A percentile compares a stretch with the other conserved stretches of the same genome.
These are phyloP conservation scores for Cephus sareptanus DNA, from an alignment of 2,888 invertebrate genomes.

Conservation along the genomic window DNA sequence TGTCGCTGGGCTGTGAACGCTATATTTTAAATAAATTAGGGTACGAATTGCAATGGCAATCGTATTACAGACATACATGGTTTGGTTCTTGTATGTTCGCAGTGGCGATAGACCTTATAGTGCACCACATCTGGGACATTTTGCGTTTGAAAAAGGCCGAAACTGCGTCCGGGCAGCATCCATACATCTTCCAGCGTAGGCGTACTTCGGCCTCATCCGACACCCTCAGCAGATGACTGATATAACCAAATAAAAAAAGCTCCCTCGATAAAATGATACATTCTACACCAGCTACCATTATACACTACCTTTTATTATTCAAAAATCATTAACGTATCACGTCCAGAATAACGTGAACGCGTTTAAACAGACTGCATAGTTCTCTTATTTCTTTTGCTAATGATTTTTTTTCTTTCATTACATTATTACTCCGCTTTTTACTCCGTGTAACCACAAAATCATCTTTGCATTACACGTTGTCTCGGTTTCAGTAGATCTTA, in stretches of 20 bases:
- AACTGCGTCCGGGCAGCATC: conserved; percentile 67
- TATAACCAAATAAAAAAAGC: conserved; percentile 35
- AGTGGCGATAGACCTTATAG: conserved; percentile 99
- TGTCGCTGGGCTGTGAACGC: conserved; percentile 22
- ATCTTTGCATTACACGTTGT: neutral
- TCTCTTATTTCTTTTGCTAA: neutral
- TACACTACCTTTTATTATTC: neutral
- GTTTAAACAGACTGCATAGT: neutral
- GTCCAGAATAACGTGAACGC: neutral
- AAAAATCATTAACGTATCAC: neutral
- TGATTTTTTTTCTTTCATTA: neutral
- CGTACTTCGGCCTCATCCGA: conserved; percentile 63
- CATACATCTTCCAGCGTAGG: conserved; percentile 62
- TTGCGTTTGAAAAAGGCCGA: conserved; percentile 74
- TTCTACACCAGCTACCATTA: neutral
- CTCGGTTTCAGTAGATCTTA: neutral
- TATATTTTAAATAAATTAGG: conserved; percentile 51
- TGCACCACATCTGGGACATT: conserved; percentile 98
- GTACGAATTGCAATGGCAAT: conserved; percentile 1
- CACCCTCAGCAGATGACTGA: conserved; percentile 63
- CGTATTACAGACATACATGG: conserved; percentile 62
- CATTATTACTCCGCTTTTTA: neutral
- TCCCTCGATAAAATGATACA: neutral
- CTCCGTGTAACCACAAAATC: neutral
- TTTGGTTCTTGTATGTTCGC: conserved; percentile 75